phyloP scores from a whole-genome alignment of 2,888 invertebrate species.

The Rhingia campestris region DNA sequence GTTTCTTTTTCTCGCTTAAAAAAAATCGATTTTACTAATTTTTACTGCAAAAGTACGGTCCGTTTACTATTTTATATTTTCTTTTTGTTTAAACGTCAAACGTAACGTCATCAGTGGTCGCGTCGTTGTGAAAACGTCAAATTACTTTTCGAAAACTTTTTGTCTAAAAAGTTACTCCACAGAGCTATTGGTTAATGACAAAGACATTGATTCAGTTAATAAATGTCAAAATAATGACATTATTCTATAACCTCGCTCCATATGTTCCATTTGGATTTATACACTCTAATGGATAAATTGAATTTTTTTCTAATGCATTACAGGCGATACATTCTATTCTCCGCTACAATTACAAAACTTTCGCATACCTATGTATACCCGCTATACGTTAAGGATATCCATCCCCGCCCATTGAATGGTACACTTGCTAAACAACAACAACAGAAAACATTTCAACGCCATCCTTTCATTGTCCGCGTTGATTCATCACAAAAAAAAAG shows the following conservation, averaged over 20 bases:
- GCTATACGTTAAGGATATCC: too few species aligned
- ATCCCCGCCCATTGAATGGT: too few species aligned
- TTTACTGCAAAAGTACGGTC: too few species aligned
- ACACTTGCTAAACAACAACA: slow-evolving; percentile 36
- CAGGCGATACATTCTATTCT: slow-evolving; percentile 24
- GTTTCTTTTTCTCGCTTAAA: too few species aligned
- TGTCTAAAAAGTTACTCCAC: too few species aligned
- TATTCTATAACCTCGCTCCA: slow-evolving; percentile 12
- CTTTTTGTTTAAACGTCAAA: too few species aligned
- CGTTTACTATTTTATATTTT: too few species aligned
- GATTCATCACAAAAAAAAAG: slow-evolving; percentile 7
- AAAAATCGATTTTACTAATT: too few species aligned
- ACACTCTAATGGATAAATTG: slow-evolving; percentile 39
- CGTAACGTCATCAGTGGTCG: too few species aligned
- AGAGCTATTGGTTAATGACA: not conserved
- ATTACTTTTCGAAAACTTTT: too few species aligned
- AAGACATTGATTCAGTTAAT: not conserved
- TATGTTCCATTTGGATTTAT: slow-evolving; percentile 18
- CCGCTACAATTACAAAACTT: slow-evolving; percentile 4
- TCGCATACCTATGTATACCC: not conserved
- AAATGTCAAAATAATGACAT: too few species aligned
- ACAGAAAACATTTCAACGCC: not conserved
- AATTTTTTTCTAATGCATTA: slow-evolving; percentile 36
- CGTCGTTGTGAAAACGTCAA: too few species aligned
- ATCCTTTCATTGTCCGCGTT: slow-evolving; percentile 5